phyloP scores from a whole-genome alignment of 2,888 invertebrate species.

The Diarsia brunnea region DNA sequence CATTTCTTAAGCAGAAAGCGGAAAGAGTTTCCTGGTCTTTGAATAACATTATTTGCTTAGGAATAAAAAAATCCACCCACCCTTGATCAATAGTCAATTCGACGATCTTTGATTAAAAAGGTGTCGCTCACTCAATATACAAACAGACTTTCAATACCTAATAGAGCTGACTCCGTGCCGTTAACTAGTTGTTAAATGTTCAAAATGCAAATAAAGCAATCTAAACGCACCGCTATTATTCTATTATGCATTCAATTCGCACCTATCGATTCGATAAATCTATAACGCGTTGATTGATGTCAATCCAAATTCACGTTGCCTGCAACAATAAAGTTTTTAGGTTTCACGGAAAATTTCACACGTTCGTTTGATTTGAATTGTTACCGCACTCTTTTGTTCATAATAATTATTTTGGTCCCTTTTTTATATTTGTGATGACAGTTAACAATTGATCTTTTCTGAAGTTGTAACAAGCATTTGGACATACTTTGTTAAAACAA shows the following conservation, averaged over 20 bases:
- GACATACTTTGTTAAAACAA: neutral
- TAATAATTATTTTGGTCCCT: neutral
- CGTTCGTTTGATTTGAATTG: neutral
- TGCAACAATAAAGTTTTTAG: constrained; percentile 37
- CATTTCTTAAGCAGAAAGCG: constrained; percentile 14
- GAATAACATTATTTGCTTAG: constrained; percentile 8
- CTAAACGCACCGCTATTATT: constrained; percentile 1
- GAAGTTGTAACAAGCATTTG: neutral
- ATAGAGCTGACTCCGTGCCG: neutral
- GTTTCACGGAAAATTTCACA: constrained; percentile 7
- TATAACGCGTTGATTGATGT: constrained; percentile 55
- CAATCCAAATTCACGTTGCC: constrained; percentile 59
- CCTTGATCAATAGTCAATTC: constrained; percentile 5
- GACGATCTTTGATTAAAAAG: neutral
- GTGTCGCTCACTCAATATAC: neutral
- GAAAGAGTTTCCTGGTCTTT: neutral
- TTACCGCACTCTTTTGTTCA: neutral
- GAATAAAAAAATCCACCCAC: neutral
- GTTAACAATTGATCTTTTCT: neutral
- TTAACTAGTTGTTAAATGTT: constrained; percentile 20
- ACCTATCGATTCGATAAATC: constrained; percentile 31
- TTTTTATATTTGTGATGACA: neutral
- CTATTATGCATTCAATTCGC: neutral
- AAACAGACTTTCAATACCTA: neutral
- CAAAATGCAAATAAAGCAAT: constrained; percentile 23